phyloP scores from a whole-genome alignment of 2,797 vertebrate genomes.

The Mastacembelus armatus region DNA sequence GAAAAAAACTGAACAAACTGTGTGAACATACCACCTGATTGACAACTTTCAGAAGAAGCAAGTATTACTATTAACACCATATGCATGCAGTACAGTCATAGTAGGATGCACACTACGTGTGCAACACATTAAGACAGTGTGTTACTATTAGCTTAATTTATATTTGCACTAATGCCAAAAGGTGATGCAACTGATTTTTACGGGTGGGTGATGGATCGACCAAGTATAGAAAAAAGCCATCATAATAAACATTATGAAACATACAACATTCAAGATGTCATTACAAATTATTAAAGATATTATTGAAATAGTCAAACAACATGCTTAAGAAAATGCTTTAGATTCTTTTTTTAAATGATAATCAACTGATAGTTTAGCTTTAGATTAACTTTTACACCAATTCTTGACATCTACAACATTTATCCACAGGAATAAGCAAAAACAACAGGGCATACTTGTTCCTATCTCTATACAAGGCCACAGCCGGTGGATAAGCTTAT shows the following conservation, averaged over 20 bases:
- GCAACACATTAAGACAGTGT: too few relatives aligned
- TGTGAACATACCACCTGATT: background rate
- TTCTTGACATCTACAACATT: background rate
- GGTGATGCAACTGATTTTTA: too few relatives aligned
- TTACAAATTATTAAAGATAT: conserved; percentile 4
- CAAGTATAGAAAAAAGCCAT: background rate
- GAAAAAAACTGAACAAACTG: conserved; percentile 6
- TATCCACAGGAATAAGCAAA: conserved; percentile 18
- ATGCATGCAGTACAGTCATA: background rate
- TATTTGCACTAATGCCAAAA: background rate
- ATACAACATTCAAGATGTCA: conserved; percentile 7
- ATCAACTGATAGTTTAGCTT: background rate
- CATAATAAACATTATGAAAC: background rate
- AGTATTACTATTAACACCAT: background rate
- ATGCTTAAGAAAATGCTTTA: conserved; percentile 10
- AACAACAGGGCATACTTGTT: background rate
- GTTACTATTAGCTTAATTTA: background rate
- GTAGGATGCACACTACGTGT: too few relatives aligned
- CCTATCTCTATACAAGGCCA: too few relatives aligned
- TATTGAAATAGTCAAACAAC: conserved; percentile 12
- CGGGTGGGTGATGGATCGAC: background rate
- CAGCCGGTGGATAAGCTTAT: background rate
- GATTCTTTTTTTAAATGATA: conserved; percentile 12
- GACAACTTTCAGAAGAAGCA: background rate
- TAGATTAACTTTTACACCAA: too few relatives aligned